Evolutionary conservation across 2,797 vertebrate genomes (phyloP).

Genomic region (Microcaecilia unicolor): DNA sequence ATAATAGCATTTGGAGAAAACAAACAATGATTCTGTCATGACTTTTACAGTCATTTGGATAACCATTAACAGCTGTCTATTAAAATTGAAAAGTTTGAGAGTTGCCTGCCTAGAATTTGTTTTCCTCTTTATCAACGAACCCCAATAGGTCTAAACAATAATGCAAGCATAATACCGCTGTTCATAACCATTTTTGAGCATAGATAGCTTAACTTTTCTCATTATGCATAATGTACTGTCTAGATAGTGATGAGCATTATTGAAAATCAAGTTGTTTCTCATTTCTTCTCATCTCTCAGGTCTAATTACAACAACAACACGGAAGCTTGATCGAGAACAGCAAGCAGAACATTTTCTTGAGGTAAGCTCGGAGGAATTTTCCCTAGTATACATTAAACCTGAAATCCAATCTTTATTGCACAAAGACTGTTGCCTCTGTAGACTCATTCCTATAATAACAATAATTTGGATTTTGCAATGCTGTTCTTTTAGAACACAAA

Average conservation of each 20-base stretch:
- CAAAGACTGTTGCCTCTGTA: too few species aligned
- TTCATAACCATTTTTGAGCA: slow-evolving; percentile 9
- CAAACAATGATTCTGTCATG: slow-evolving; percentile 19
- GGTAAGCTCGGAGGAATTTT: slow-evolving; percentile 50
- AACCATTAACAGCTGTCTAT: slow-evolving; percentile 7
- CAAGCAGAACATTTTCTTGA: slow-evolving; percentile 86
- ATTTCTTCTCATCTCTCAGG: slow-evolving; percentile 54
- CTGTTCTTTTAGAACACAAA: too few species aligned
- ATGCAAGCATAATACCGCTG: too few species aligned
- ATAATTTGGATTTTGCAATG: too few species aligned
- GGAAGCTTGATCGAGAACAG: slow-evolving; percentile 87
- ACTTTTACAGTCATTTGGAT: slow-evolving; percentile 6
- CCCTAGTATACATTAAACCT: too few species aligned
- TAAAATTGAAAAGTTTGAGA: not conserved
- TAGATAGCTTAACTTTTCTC: too few species aligned
- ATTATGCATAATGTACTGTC: too few species aligned
- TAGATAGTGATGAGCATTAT: too few species aligned
- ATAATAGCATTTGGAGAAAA: slow-evolving; percentile 28
- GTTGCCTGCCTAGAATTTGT: slow-evolving; percentile 8
- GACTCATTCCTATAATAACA: too few species aligned
- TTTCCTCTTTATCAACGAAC: too few species aligned
- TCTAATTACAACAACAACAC: slow-evolving; percentile 82
- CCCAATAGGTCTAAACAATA: too few species aligned
- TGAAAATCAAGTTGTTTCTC: slow-evolving; percentile 33
- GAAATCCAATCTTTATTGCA: too few species aligned